Conservation (phyloP, 2,888 invertebrate species). For the Craniophora ligustri region DNA sequence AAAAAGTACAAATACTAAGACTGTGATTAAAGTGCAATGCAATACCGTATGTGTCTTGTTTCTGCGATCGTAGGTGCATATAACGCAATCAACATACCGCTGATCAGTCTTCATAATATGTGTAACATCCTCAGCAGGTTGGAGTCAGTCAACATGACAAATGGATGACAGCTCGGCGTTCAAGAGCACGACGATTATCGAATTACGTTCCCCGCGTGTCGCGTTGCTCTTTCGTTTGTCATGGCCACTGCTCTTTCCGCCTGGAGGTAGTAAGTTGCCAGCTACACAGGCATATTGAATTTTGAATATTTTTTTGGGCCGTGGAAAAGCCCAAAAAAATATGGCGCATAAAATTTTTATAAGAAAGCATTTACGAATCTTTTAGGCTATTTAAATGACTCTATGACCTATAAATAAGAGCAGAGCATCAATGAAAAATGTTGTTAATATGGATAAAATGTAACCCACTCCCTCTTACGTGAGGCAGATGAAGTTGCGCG, state of each 20-base stretch:
- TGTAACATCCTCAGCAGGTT: slow-evolving; percentile 52
- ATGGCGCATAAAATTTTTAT: too few relatives aligned
- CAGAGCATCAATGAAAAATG: too few relatives aligned
- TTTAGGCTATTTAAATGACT: too few relatives aligned
- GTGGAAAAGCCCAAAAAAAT: too few relatives aligned
- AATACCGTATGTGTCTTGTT: slow-evolving; percentile 4
- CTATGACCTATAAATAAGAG: too few relatives aligned
- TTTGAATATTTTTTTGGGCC: not conserved
- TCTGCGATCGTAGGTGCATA: slow-evolving; percentile 29
- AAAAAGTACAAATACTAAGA: too few relatives aligned
- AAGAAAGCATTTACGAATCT: too few relatives aligned
- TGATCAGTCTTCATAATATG: slow-evolving; percentile 42
- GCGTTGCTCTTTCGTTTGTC: slow-evolving; percentile 85
- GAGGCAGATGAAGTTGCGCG: too few relatives aligned
- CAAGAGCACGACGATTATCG: slow-evolving; percentile 86
- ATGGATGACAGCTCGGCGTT: slow-evolving; percentile 76
- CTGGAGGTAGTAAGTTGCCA: slow-evolving; percentile 59
- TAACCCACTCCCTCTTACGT: too few relatives aligned
- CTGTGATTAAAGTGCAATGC: too few relatives aligned
- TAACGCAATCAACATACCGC: slow-evolving; percentile 20
- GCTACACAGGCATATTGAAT: slow-evolving; percentile 1
- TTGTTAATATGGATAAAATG: too few relatives aligned
- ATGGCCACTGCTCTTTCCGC: slow-evolving; percentile 79
- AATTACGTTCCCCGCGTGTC: slow-evolving; percentile 81
- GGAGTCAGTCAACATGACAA: slow-evolving; percentile 73